A percentile compares a stretch with the other conserved stretches of the same genome.
Conservation (phyloP, 2,888 invertebrate species). For the Cerceris ruficornis region DNA sequence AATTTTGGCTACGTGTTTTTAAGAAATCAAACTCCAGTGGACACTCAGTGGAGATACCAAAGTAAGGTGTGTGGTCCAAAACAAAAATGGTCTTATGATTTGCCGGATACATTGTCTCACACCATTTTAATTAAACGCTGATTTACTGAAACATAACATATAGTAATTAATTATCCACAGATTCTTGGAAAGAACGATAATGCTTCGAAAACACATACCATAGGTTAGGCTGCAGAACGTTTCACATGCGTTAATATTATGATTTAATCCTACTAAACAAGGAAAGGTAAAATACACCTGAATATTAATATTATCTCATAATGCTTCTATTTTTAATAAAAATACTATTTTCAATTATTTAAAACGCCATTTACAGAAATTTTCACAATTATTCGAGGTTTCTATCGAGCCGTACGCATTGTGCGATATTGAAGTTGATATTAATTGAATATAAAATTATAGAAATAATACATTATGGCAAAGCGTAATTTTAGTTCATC, state of each 20-base stretch:
- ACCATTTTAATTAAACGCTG: slow-evolving; percentile 35
- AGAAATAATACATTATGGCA: too few relatives aligned
- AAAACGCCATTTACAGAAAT: not conserved
- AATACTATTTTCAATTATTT: not conserved
- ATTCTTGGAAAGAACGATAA: slow-evolving; percentile 19
- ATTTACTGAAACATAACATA: slow-evolving; percentile 13
- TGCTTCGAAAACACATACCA: slow-evolving; percentile 3
- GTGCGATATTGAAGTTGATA: not conserved
- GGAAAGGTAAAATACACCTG: not conserved
- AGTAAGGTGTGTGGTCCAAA: slow-evolving; percentile 96
- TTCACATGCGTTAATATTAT: slow-evolving; percentile 1
- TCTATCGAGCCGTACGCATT: too few relatives aligned
- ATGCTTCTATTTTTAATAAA: not conserved
- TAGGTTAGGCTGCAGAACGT: slow-evolving; percentile 38
- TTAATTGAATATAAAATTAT: not conserved
- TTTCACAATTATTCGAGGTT: too few relatives aligned
- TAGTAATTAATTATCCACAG: slow-evolving; percentile 12
- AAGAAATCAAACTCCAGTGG: slow-evolving; percentile 91
- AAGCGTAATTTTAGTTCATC: too few relatives aligned
- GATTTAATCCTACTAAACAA: slow-evolving; percentile 2
- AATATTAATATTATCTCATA: not conserved
- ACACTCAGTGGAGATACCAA: slow-evolving; percentile 92
- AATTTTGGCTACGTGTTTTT: slow-evolving; percentile 84
- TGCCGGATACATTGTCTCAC: slow-evolving; percentile 85
- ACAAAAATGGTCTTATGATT: slow-evolving; percentile 98